Evolutionary conservation across 2,797 vertebrate genomes (phyloP).

Genomic region (Micropoecilia bifurca): DNA sequence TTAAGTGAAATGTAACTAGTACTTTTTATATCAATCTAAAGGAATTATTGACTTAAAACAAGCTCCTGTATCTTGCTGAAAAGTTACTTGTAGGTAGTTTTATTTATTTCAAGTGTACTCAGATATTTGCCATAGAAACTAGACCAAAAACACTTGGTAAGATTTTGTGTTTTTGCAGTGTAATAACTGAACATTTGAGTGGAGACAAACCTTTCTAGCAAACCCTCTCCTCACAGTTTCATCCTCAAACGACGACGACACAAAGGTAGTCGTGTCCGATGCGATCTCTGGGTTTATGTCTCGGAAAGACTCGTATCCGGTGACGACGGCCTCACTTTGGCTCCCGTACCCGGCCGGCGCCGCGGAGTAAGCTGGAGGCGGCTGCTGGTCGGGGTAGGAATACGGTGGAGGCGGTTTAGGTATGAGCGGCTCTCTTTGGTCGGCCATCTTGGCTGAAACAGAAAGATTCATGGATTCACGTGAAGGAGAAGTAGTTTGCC

Average conservation of each 20-base stretch:
- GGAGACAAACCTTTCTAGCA: slow-evolving; percentile 66
- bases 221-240: slow-evolving; percentile 61
- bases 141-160: not conserved
- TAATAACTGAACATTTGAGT: not conserved
- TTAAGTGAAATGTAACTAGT: no score
- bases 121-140: no score
- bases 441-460: slow-evolving; percentile 58
- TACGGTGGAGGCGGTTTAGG: slow-evolving; percentile 11
- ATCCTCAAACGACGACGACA: slow-evolving; percentile 49
- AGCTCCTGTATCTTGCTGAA: no score
- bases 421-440: not conserved
- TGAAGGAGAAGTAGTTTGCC: not conserved
- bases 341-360: not conserved
- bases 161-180: not conserved
- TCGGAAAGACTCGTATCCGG: slow-evolving; percentile 12
- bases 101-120: no score
- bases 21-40: no score
- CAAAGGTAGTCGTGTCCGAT: not conserved
- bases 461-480: not conserved
- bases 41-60: no score
- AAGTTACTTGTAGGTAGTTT: no score
- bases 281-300: slow-evolving; percentile 17
- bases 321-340: not conserved
- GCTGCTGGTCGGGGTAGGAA: slow-evolving; percentile 18
- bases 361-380: slow-evolving; percentile 52